Percentiles rank a stretch among this genome's conserved stretches.
Evolutionary conservation across 1,140 invertebrate genomes (phyloP).

Genomic region (Drosophila arawakana): DNA sequence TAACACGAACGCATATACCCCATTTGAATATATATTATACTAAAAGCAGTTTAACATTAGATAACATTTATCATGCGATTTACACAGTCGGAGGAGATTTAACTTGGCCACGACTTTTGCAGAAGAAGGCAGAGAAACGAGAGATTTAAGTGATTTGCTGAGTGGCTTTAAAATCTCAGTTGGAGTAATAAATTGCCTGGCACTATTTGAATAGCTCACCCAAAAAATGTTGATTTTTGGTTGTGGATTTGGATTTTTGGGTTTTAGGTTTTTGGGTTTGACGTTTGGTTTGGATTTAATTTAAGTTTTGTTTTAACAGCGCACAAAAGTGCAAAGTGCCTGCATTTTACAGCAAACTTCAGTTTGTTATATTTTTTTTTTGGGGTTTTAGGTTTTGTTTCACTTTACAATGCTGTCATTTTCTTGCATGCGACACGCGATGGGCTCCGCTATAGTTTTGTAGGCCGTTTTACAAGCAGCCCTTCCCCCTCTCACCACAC

Average conservation of each 20-base stretch:
- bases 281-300: constrained; percentile 58
- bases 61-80: constrained; percentile 81
- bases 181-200: constrained; percentile 70
- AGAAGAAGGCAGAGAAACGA: constrained; percentile 43
- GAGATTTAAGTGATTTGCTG: constrained; percentile 80
- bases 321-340: constrained; percentile 72
- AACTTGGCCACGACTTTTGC: constrained; percentile 79
- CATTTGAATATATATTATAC: background rate
- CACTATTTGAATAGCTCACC: constrained; percentile 66
- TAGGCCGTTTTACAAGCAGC: constrained; percentile 35
- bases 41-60: constrained; percentile 41
- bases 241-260: constrained; percentile 34
- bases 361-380: constrained; percentile 15
- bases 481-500: background rate
- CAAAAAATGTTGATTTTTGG: constrained; percentile 60
- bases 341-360: constrained; percentile 73
- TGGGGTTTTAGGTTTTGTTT: constrained; percentile 18
- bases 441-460: constrained; percentile 51
- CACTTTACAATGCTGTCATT: constrained; percentile 62
- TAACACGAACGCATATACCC: constrained; percentile 26
- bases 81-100: constrained; percentile 51
- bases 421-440: constrained; percentile 76
- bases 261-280: constrained; percentile 28
- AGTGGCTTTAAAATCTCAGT: constrained; percentile 76
- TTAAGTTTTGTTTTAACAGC: constrained; percentile 69